A percentile compares a stretch with the other conserved stretches of the same genome.
Conservation (phyloP, 2,113 vertebrate species). For the Bubo scandiacus region DNA sequence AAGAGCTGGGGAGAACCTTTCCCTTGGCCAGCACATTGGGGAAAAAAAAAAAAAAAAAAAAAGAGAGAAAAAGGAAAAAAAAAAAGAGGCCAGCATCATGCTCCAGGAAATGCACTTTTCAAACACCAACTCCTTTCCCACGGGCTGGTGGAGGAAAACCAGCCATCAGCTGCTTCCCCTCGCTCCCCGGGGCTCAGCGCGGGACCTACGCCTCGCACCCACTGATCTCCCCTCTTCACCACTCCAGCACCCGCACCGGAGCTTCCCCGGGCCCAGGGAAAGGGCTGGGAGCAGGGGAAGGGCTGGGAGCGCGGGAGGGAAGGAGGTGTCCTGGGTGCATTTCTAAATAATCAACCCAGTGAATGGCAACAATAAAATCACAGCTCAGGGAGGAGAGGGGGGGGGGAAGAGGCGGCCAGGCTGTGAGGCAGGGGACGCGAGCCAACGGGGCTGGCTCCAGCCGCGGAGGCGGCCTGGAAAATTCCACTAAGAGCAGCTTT, state of each 20-base stretch:
- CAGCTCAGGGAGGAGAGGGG: background rate
- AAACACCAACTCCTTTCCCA: conserved; percentile 67
- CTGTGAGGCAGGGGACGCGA: conserved; percentile 9
- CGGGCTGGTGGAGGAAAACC: conserved; percentile 24
- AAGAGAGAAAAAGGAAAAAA: background rate
- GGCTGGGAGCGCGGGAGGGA: background rate
- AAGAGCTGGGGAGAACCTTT: background rate
- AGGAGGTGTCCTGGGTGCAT: conserved; percentile 1
- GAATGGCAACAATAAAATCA: conserved; percentile 50
- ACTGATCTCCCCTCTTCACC: background rate
- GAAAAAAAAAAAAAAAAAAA: background rate
- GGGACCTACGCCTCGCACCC: background rate
- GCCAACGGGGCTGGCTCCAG: conserved; percentile 47
- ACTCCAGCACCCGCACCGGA: background rate
- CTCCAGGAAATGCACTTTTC: conserved; percentile 61
- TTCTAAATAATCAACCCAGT: conserved; percentile 51
- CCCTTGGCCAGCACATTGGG: background rate
- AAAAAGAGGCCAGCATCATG: background rate
- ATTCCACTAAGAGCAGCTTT: conserved; percentile 63
- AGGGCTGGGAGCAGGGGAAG: background rate
- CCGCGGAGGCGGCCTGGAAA: conserved; percentile 58
- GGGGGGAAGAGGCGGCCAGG: background rate
- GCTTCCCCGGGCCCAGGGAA: background rate
- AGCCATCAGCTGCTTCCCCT: conserved; percentile 54
- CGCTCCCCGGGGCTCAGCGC: background rate